Base-by-base conservation (phyloP, 2,888 invertebrate species). In the Mycalesis mineus region DNA sequence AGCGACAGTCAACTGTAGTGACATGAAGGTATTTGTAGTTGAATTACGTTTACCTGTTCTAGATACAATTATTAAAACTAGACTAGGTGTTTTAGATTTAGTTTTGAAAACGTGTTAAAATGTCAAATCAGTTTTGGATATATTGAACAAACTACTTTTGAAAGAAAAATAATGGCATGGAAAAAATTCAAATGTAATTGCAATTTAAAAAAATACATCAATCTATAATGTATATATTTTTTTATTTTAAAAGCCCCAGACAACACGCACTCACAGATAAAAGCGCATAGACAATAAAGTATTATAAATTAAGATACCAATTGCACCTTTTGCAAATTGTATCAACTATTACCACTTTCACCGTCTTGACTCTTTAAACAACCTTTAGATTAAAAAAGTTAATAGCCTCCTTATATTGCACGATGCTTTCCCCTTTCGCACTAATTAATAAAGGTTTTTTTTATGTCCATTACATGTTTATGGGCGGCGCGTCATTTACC, bases 401-500 rank as follows among this genome's bases (percentile, higher is more conserved):
- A 72, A 69, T 69, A 67, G 65, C 66, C 58, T 62, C 63, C 66
- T 66, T 65, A 68, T 65, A 70, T 65, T 59, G 62, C 62, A 68
- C 61, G 65, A 65, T 67, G 65, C 67, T 73, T 72, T 68, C 72
- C 69, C 68, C 71, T 69, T 72, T 61, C 61, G 50, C 54, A 55
- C 65, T 72, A 73, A 73, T 75, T 72, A 72, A 74, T 75, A 68
- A 69, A 65, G 57, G 57, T 51, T 61, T 69, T 73, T 71, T 74
- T 64, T 58, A 58, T 55, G 51, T 63, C 61, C 53, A 64, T 66
- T 64, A 65, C 66, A 65, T 66, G 64, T 64, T 62, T 63, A 62
- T 62, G 63, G 63, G 60, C 61, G 63, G 61, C 51, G 56, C 50
- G 60, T 63, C 62, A 65, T 68, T 64, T 65, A 61, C 63, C 64